Evolutionary conservation across 1,140 invertebrate genomes (phyloP), one percentile per base, ranked within the genome.

Genomic region (Leptopilina clavipes): DNA sequence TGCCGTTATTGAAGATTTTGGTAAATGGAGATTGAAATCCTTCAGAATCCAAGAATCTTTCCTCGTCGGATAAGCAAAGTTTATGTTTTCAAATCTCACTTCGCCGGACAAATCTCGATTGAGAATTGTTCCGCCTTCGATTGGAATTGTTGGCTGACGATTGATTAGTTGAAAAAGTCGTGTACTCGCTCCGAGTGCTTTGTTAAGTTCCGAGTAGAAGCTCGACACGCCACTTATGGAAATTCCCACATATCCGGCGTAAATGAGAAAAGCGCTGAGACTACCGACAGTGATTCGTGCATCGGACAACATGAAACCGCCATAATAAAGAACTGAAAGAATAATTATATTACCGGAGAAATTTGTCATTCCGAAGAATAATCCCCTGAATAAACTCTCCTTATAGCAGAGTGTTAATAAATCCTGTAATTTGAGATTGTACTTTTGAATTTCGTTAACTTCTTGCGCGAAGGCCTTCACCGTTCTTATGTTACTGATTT

Each of bases 341-440:
- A 72, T 72, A 1, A 48, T 73, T 18, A 73, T 14, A 88, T 99
- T 99, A 7, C 98, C 98, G 71, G 96, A 95, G 40, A 99, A 93
- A 14, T 98, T 97, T 79, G 97, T 97, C 93, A 96, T 92, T 80
- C 97, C 98, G 92, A 97, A 99, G 91, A 99, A 99, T 76, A 96
- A 90, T 18, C 95, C 97, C 84, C 94, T 93, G 12, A 96, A 97
- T 70, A 96, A 90, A 14, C 97, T 95, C 88, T 99, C 97, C 86
- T 95, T 96, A 78, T 96, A 96, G 10, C 95, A 95, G 74, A 98
- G 90, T 70, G 93, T 84, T 8, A 99, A 89, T 18, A 99, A 93
- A 59, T 95, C 90, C 18, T 94, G 86, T 56, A 99, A 93, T 82
- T 94, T 94, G 1, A 88, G 81, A 70, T 91, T 91, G 84, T 98